phyloP scores from a whole-genome alignment of 2,113 vertebrate genomes.

The Cyrtonyx montezumae region DNA sequence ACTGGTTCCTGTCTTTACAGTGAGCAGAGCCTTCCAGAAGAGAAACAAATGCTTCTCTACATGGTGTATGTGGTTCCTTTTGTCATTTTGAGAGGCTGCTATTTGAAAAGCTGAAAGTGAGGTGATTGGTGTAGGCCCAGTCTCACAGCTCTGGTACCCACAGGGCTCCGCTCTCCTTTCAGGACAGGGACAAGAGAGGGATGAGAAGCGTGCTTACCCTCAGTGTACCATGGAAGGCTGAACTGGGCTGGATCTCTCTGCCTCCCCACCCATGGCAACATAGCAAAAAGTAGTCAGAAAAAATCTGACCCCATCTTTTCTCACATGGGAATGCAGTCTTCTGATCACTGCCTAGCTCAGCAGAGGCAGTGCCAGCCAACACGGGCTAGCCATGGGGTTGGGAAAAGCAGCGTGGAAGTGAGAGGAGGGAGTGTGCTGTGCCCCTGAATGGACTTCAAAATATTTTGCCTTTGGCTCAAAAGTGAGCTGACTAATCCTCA shows the following conservation, averaged over 20 bases:
- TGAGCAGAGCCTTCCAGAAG: neutral
- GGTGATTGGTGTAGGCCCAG: neutral
- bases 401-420: neutral
- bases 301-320: rapidly evolving
- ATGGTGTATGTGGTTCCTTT: neutral
- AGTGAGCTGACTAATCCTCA: neutral
- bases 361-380: neutral
- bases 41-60: neutral
- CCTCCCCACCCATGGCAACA: neutral
- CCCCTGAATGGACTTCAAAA: neutral
- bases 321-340: neutral
- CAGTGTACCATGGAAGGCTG: neutral
- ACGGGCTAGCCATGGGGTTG: neutral
- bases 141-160: neutral
- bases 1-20: neutral
- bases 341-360: neutral
- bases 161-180: neutral
- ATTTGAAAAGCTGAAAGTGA: neutral
- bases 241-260: neutral
- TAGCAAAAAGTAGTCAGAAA: neutral
- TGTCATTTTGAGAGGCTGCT: neutral
- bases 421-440: neutral
- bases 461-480: neutral
- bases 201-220: neutral
- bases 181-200: rapidly evolving